Evolutionary conservation across 2,113 vertebrate genomes (phyloP).

Genomic region (Pterocles orientalis): DNA sequence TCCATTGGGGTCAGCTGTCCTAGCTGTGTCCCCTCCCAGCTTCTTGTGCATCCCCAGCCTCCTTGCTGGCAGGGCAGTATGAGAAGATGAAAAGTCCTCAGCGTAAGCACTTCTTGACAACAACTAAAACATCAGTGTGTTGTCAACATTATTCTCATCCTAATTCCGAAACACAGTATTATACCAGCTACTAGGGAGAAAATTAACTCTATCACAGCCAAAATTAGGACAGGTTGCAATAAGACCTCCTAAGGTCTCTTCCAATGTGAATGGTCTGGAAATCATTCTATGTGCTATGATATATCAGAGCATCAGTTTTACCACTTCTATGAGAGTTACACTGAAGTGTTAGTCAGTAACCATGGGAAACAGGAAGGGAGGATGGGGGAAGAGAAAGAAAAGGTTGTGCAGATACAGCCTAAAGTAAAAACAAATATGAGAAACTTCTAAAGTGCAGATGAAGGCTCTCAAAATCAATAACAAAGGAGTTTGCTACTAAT

Average conservation of each 20-base stretch:
- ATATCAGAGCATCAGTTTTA: background rate
- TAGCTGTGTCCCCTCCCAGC: too few species aligned
- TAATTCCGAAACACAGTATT: too few species aligned
- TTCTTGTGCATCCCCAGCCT: too few species aligned
- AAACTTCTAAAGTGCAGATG: background rate
- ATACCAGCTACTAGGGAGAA: too few species aligned
- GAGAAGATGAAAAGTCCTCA: too few species aligned
- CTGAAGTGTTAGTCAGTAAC: background rate
- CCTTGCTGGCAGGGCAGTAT: too few species aligned
- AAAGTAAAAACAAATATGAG: background rate
- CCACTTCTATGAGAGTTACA: background rate
- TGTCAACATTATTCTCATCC: too few species aligned
- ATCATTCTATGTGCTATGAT: background rate
- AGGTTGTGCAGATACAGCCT: background rate
- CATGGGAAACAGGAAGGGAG: accelerated
- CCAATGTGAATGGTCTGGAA: background rate
- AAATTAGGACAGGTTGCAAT: too few species aligned
- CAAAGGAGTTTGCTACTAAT: background rate
- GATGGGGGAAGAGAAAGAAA: background rate
- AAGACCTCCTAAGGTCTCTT: background rate
- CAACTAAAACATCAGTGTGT: too few species aligned
- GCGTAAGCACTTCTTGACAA: too few species aligned
- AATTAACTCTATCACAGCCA: too few species aligned
- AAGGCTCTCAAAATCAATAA: background rate
- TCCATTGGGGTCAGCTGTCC: too few species aligned